Evolutionary conservation across 2,797 vertebrate genomes (phyloP).

Genomic region (Apodemus agrarius): DNA sequence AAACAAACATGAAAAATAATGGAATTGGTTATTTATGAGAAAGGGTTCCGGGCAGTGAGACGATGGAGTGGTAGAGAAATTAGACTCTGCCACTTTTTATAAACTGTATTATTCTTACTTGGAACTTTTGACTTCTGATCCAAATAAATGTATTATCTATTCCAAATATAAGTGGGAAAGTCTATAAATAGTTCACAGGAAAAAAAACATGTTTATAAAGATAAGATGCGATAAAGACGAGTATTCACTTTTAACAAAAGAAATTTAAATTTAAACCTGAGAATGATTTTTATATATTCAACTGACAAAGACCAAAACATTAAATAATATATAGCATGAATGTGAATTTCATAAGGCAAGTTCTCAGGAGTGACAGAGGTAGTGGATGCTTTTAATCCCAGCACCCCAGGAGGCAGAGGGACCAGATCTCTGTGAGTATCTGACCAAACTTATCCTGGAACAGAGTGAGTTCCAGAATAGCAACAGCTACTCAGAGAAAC

Average conservation of each 20-base stretch:
- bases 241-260: constrained; percentile 20
- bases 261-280: background rate
- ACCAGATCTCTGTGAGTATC: background rate
- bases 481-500: background rate
- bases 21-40: background rate
- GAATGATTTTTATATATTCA: constrained; percentile 6
- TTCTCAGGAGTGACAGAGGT: background rate
- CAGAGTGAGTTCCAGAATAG: background rate
- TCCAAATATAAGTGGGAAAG: constrained; percentile 19
- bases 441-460: too few relatives aligned
- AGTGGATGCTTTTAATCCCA: background rate
- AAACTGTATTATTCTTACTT: background rate
- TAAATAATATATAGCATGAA: background rate
- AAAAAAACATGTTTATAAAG: background rate
- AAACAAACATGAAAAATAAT: background rate
- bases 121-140: background rate
- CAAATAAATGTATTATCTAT: background rate
- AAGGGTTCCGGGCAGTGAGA: background rate
- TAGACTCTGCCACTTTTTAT: background rate
- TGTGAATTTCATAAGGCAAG: background rate
- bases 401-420: background rate
- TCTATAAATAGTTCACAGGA: background rate
- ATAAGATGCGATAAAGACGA: background rate
- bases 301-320: background rate
- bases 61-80: background rate